A percentile compares a stretch with the other conserved stretches of the same genome.
These are phyloP conservation scores for Drosophila multiciliata DNA, from an alignment of 2,888 invertebrate species.

Conservation along the genomic window DNA sequence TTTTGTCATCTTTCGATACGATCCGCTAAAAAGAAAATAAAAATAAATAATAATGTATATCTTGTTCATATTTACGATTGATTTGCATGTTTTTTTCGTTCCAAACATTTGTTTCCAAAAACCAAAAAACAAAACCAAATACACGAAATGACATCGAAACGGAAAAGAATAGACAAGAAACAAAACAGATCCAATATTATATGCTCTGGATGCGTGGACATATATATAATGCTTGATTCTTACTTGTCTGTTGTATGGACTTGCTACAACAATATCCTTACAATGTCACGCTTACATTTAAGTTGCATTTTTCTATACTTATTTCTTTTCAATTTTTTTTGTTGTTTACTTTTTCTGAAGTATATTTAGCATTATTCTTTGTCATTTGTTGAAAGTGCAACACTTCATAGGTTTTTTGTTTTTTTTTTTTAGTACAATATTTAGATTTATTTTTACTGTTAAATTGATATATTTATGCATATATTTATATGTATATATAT, in stretches of 20 bases:
- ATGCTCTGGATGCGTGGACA: conserved; percentile 46
- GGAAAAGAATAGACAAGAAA: conserved; percentile 33
- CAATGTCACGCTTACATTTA: conserved; percentile 43
- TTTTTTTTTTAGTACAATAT: conserved; percentile 72
- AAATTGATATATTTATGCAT: conserved; percentile 77
- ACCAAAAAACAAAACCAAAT: conserved; percentile 56
- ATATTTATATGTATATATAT: conserved; percentile 72
- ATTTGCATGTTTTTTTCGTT: conserved; percentile 1
- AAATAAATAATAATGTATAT: conserved; percentile 5
- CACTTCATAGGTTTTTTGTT: conserved; percentile 42
- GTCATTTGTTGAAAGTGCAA: conserved; percentile 62
- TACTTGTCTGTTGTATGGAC: conserved; percentile 42
- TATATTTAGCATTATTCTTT: conserved; percentile 28
- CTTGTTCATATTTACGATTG: conserved; percentile 17
- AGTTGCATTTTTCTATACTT: conserved; percentile 27
- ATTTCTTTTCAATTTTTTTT: conserved; percentile 9
- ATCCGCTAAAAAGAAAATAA: conserved; percentile 10
- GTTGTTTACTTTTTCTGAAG: conserved; percentile 28
- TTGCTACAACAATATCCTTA: conserved; percentile 43
- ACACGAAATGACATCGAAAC: conserved; percentile 73
- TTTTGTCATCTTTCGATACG: conserved; percentile 2
- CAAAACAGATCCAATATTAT: conserved; percentile 47
- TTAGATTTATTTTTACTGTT: conserved; percentile 78
- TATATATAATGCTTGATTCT: conserved; percentile 29
- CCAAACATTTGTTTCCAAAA: conserved; percentile 21